Evolutionary conservation across 1,140 invertebrate genomes (phyloP), one percentile per base, ranked within the genome.

Genomic region (Hormaphis cornu): DNA sequence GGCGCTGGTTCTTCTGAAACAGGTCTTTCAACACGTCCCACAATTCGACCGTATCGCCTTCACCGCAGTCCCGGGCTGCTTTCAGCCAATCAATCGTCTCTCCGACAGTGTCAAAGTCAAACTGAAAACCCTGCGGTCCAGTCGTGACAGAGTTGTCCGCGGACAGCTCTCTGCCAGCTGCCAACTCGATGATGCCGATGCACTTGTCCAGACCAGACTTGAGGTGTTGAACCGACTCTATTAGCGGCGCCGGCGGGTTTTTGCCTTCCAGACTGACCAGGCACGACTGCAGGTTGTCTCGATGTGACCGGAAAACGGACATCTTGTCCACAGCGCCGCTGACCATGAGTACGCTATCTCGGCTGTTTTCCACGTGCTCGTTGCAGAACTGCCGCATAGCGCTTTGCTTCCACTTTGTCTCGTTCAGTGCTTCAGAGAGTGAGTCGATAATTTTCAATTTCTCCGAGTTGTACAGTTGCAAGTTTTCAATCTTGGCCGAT

Each of bases 401-500:
- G 5, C 50, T 44, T 22, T 30, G 44, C 7, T 46, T 66, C 61
- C 61, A 66, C 7, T 14, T 48, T 12, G 61, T 22, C 24, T 66
- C 61, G 2, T 66, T 46, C 5, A 48, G 20, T 0, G 16, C n/a
- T 0, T 7, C 8, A 0, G 44, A 20, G 12, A 66, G 44, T 0
- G 61, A 66, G 24, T 33, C 24, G 5, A 66, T 66, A 22, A 66
- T 33, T 44, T 66, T 66, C n/a, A 66, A 33, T 33, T 66, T 66
- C 24, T 66, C 61, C 5, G 40, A 66, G 44, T 66, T 66, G 28
- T 50, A 50, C 18, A 66, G 44, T 66, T 66, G 61, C 28, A 66
- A 66, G 61, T 66, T 46, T 22, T 66, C 61, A 9, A 66, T 66
- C 20, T 33, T 66, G 12, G 40, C 14, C 18, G 61, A 35, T 33